These are phyloP conservation scores for Patella caerulea DNA, from an alignment of 2,888 invertebrate species.

Conservation along the genomic window DNA sequence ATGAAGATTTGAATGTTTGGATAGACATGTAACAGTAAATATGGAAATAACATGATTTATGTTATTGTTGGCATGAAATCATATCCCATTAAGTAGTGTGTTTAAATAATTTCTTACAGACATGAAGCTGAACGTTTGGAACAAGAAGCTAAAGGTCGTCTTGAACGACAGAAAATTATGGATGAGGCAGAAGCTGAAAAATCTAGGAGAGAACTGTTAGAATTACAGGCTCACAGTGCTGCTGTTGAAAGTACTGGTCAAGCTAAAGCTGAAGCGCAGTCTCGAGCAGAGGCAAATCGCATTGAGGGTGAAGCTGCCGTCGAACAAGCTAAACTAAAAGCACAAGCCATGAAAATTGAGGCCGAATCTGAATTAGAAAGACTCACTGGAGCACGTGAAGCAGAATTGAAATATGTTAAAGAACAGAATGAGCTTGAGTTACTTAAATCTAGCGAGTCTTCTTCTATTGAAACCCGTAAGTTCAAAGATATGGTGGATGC, in stretches of 20 bases:
- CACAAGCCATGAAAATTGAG: constrained; percentile 73
- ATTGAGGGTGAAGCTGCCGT: constrained; percentile 75
- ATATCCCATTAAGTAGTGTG: too few relatives aligned
- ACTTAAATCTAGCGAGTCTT: constrained; percentile 66
- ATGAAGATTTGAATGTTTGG: too few relatives aligned
- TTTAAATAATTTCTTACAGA: constrained; percentile 47
- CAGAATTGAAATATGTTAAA: constrained; percentile 71
- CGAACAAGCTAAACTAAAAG: constrained; percentile 73
- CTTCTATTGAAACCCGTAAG: constrained; percentile 71
- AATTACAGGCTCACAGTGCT: constrained; percentile 73
- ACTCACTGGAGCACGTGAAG: constrained; percentile 71
- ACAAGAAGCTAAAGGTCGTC: constrained; percentile 73
- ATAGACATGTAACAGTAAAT: too few relatives aligned
- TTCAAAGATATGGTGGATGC: constrained; percentile 72
- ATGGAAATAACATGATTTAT: too few relatives aligned
- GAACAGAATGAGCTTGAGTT: constrained; percentile 72
- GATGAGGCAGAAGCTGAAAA: constrained; percentile 74
- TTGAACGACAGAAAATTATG: constrained; percentile 73
- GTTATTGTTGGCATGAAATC: too few relatives aligned
- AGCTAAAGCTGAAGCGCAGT: constrained; percentile 74
- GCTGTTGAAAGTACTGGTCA: constrained; percentile 74
- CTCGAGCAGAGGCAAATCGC: constrained; percentile 72
- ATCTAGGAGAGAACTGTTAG: constrained; percentile 70
- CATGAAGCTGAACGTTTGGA: constrained; percentile 74
- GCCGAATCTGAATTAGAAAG: constrained; percentile 72